Percentiles rank a stretch among this genome's conserved stretches.
phyloP scores from a whole-genome alignment of 2,113 vertebrate species.

The Neomonachus schauinslandi region DNA sequence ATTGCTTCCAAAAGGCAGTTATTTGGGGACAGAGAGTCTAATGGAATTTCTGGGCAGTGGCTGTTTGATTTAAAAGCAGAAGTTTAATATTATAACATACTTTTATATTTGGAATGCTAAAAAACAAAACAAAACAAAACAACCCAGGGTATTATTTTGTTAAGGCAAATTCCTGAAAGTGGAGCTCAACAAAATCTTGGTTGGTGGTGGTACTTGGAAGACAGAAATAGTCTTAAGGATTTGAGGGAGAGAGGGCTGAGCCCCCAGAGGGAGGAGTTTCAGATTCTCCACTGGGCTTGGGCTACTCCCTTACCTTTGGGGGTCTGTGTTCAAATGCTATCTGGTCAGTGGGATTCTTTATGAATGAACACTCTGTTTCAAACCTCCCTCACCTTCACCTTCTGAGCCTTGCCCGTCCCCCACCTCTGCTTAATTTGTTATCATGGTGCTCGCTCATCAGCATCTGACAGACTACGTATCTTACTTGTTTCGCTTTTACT shows the following conservation, averaged over 20 bases:
- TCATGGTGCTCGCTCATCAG: background rate
- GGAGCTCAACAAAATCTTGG: background rate
- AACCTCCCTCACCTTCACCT: background rate
- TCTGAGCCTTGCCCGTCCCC: rapidly evolving
- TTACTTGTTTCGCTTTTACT: background rate
- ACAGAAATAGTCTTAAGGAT: background rate
- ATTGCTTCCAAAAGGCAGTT: background rate
- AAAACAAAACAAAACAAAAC: background rate
- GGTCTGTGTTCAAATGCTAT: background rate
- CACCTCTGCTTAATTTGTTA: background rate
- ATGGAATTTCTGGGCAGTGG: background rate
- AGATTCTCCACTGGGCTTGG: background rate
- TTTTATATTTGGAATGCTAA: background rate
- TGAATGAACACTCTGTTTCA: background rate
- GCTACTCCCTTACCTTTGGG: background rate
- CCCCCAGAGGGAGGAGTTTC: background rate
- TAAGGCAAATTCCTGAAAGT: background rate
- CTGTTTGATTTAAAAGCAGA: background rate
- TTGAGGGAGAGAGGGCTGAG: background rate
- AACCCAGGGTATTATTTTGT: background rate
- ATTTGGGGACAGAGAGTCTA: background rate
- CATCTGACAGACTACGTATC: background rate
- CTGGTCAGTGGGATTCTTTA: background rate
- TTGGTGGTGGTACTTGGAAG: too few species aligned
- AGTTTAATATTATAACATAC: background rate